Base-by-base conservation (phyloP, 2,113 vertebrate genomes). In the Promerops cafer region DNA sequence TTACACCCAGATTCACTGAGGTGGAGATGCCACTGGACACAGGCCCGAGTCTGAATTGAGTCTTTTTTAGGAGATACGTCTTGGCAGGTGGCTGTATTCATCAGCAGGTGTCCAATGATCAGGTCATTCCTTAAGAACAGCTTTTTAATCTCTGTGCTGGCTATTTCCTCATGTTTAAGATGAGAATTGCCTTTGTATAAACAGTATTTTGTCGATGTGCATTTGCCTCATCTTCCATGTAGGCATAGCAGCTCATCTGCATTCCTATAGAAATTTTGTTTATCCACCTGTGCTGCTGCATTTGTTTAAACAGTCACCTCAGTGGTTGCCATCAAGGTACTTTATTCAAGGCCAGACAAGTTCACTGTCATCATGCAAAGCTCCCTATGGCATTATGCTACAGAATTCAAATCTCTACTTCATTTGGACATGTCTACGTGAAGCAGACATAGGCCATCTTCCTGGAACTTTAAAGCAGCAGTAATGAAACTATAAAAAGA, bases 1-100 rank as follows among this genome's bases (percentile, higher is more conserved):
- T 90, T 31, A 28, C 19, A 7, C 14, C 5, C 44, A 39, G 31
- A 15, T 27, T 47, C 54, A 23, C 23, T 11, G 14, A 61, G 26
- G n/a, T 21, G 11, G 1, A 45, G 64, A 6, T 24, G 31, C 56
- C 21, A 39, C 30, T 15, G 18, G 30, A 40, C 22, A 35, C 27
- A 42, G 30, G 27, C 12, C 26, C 26, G 13, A 75, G 26, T 14
- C 65, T 28, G 33, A 89, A 54, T 0, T 16, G 40, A 70, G 22
- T 44, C 14, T 20, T 9, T 59, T 47, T 31, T 27, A 42, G 70
- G n/a, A 56, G 26, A 11, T 19, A 23, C 0, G 0, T 35, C 54
- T 75, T 63, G 26, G 52, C 65, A 63, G 23, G 11, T 31, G 40
- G 27, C 61, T 76, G 19, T 60, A 13, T 16, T 66, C 64, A 59